Percentiles rank a stretch among this genome's conserved stretches.
phyloP scores from a whole-genome alignment of 2,797 vertebrate species.

The Cuculus canorus region DNA sequence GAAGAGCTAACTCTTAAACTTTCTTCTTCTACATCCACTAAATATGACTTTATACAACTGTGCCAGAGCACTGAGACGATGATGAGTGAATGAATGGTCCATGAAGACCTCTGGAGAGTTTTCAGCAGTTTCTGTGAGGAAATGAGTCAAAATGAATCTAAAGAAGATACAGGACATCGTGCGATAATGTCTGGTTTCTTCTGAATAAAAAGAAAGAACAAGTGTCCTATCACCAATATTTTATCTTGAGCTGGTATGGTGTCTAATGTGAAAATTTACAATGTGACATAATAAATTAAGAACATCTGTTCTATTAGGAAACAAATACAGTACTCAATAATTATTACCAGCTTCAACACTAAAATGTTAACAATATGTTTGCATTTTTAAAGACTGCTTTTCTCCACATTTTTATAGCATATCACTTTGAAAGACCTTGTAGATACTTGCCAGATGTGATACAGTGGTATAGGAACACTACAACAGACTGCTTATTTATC shows the following conservation, averaged over 20 bases:
- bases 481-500: conserved; percentile 53
- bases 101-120: conserved; percentile 1
- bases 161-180: neutral
- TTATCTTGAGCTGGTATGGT: neutral
- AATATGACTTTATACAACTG: neutral
- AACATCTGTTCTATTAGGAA: neutral
- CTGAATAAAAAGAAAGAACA: conserved; percentile 13
- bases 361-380: conserved; percentile 25
- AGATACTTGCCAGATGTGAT: conserved; percentile 58
- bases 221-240: neutral
- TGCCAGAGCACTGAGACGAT: neutral
- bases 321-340: conserved; percentile 1
- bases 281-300: conserved; percentile 36
- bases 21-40: neutral
- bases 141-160: conserved; percentile 43
- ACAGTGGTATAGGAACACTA: conserved; percentile 27
- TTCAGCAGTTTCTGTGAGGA: conserved; percentile 41
- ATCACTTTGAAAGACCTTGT: conserved; percentile 40
- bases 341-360: conserved; percentile 34
- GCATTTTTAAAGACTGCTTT: neutral
- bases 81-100: conserved; percentile 21
- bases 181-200: conserved; percentile 1
- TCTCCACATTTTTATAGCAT: conserved; percentile 57
- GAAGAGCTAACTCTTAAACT: neutral
- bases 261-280: conserved; percentile 23